phyloP scores from a whole-genome alignment of 2,113 vertebrate species.

The Tringa solitaria region DNA sequence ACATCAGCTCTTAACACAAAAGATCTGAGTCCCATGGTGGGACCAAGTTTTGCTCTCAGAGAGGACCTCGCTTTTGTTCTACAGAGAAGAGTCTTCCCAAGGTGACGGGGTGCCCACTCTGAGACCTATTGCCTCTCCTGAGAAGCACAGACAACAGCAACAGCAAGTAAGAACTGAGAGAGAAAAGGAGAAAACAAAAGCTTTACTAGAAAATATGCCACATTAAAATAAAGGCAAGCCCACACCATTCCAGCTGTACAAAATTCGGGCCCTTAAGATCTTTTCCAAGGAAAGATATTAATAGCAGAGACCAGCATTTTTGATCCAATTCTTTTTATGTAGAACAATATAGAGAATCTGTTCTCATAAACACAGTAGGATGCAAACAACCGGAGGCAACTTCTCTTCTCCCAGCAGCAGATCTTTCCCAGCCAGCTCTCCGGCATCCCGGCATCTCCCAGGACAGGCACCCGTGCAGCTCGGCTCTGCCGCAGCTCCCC shows the following conservation, averaged over 20 bases:
- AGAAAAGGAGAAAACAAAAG: background rate
- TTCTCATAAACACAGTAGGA: constrained; percentile 34
- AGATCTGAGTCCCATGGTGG: background rate
- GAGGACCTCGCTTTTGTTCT: background rate
- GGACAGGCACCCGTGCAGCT: background rate
- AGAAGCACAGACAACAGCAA: background rate
- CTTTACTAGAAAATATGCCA: background rate
- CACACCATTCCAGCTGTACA: background rate
- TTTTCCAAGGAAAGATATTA: constrained; percentile 21
- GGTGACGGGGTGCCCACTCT: background rate
- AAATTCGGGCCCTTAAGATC: background rate
- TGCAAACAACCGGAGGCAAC: background rate
- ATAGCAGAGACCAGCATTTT: constrained; percentile 24
- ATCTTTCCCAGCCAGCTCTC: background rate
- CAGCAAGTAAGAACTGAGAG: background rate
- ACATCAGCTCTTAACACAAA: background rate
- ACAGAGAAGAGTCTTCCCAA: background rate
- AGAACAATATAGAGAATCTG: constrained; percentile 22
- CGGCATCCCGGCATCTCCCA: background rate
- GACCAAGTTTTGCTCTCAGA: background rate
- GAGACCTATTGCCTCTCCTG: background rate
- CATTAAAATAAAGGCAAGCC: background rate
- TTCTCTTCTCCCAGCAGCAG: background rate
- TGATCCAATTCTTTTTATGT: constrained; percentile 21
- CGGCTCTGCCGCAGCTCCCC: background rate